phyloP scores from a whole-genome alignment of 2,888 invertebrate species.

The Megaustenia siamemsis region DNA sequence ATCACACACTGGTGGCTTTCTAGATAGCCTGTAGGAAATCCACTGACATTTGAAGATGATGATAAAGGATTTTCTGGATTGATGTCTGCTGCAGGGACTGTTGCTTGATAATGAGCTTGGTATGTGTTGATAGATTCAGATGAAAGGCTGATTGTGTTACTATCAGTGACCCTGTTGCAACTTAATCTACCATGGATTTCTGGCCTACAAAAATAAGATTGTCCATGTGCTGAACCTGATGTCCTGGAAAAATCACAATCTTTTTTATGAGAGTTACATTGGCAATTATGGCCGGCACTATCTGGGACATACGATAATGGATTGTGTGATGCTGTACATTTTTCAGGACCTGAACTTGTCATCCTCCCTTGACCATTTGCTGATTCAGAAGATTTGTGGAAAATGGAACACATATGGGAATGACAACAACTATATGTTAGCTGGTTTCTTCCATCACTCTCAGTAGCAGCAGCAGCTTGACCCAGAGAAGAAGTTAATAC shows the following conservation, averaged over 20 bases:
- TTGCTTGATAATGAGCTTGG: not conserved
- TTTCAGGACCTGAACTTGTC: not conserved
- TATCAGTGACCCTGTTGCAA: not conserved
- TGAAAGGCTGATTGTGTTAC: not conserved
- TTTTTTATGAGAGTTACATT: not conserved
- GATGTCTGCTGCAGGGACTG: not conserved
- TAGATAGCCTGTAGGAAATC: constrained; percentile 77
- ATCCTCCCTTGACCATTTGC: not conserved
- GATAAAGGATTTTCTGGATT: not conserved
- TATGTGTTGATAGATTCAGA: constrained; percentile 5
- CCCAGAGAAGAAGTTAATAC: not conserved
- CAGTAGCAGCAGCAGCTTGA: not conserved
- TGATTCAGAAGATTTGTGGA: not conserved
- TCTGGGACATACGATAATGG: not conserved
- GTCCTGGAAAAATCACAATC: not conserved
- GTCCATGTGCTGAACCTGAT: not conserved
- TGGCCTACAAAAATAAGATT: not conserved
- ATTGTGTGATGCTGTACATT: not conserved
- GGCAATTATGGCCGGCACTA: not conserved
- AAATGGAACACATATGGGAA: not conserved
- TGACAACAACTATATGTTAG: not conserved
- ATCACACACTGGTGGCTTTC: constrained; percentile 81
- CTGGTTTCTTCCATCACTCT: constrained; percentile 7
- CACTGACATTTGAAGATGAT: constrained; percentile 7
- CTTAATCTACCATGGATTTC: not conserved